Conservation (phyloP, 2,797 vertebrate species). For the Rhyacichthys aspro region DNA sequence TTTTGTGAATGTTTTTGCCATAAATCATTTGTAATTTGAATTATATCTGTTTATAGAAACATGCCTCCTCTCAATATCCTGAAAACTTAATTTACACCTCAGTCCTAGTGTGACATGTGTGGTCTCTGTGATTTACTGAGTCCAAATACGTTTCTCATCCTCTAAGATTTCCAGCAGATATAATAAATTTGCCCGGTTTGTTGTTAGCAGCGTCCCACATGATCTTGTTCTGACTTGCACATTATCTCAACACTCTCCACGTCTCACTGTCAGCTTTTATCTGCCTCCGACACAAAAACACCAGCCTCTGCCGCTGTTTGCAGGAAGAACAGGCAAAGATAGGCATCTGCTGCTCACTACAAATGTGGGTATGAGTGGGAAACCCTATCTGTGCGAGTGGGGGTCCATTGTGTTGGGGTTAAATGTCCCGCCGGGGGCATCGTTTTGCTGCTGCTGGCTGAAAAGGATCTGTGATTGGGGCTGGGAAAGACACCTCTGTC, state of each 20-base stretch:
- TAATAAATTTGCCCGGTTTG: too few species aligned
- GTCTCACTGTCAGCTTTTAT: constrained; percentile 38
- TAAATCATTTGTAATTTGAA: too few species aligned
- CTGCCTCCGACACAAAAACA: constrained; percentile 54
- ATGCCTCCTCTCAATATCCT: too few species aligned
- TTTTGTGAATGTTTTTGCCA: too few species aligned
- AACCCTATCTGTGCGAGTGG: constrained; percentile 48
- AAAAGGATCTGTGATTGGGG: constrained; percentile 70
- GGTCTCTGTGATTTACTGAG: too few species aligned
- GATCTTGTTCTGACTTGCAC: constrained; percentile 24
- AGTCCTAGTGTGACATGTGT: too few species aligned
- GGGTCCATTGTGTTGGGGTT: constrained; percentile 28
- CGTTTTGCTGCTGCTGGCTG: constrained; percentile 62
- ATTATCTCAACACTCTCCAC: constrained; percentile 13
- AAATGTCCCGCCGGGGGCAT: constrained; percentile 61
- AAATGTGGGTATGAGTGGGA: constrained; percentile 37
- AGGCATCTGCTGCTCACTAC: constrained; percentile 67
- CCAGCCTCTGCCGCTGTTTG: constrained; percentile 62
- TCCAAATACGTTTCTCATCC: too few species aligned
- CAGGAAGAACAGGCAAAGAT: constrained; percentile 63
- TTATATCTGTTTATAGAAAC: too few species aligned
- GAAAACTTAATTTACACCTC: too few species aligned
- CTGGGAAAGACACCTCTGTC: background rate
- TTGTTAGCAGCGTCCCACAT: background rate
- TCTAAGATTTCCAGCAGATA: too few species aligned